Base-by-base conservation (phyloP, 2,797 vertebrate genomes). In the Xenops minutus region DNA sequence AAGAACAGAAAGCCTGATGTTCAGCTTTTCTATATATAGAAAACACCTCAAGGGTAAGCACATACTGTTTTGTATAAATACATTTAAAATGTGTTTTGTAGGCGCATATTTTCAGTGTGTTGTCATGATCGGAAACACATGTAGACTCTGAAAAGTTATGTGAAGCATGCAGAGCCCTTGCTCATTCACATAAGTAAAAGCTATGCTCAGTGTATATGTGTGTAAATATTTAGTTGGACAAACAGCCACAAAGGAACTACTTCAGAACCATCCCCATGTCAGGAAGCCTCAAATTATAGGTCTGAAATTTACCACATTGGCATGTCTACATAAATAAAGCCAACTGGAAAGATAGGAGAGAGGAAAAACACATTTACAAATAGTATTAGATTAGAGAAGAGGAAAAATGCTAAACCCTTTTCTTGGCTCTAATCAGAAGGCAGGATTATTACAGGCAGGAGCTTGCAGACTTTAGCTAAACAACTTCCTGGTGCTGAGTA, bases 221-320 rank as follows among this genome's bases (percentile, higher is more conserved):
- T 93, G 93, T 97, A 97, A 98, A 97, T 96, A 97, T 97, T 97
- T 97, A 97, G 92, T 95, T 96, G 89, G 87, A 96, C 73, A 76
- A 97, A 91, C 85, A 95, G 95, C 96, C 96, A 74, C 86, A 81
- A 78, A 93, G 91, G 88, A 96, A 90, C 49, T 58, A 44, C 61
- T 97, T 93, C 76, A 96, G 92, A 96, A 91, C 58, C 64, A 95
- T 94, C 79, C 92, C 94, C 67, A 94, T 96, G 89, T 88, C 97
- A 98, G 97, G 96, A 98, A 98, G 93, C 97, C 96, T 96, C 98
- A 97, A 98, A 98, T 98, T 97, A 97, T 52, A 95, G 92, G 88
- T 91, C 92, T 97, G 97, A 97, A 97, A 95, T 96, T 91, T 95
- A 89, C 94, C 90, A 85, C 74, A 41, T 58, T 95, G 94, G 66